These are phyloP conservation scores for Trematocara stigmaticum DNA, from an alignment of 2,113 vertebrate species.

Conservation along the genomic window DNA sequence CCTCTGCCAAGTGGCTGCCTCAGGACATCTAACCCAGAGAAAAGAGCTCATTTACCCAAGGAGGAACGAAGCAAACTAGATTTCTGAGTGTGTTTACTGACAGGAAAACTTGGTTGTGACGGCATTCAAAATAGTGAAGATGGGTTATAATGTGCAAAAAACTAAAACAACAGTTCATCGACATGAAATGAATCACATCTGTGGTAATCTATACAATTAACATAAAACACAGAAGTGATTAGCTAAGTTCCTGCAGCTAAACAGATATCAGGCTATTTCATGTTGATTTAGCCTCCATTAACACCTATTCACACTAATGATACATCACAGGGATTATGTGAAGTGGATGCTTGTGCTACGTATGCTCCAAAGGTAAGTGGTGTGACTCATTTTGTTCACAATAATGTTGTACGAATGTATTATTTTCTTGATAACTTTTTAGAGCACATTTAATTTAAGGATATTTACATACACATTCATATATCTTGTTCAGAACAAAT, in stretches of 20 bases:
- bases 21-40: conserved; percentile 82
- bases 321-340: conserved; percentile 20
- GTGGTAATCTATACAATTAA: background rate
- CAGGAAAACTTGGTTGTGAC: conserved; percentile 37
- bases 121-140: background rate
- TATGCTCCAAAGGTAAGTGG: conserved; percentile 43
- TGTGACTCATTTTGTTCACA: background rate
- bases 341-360: conserved; percentile 14
- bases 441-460: background rate
- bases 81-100: conserved; percentile 49
- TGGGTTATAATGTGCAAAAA: background rate
- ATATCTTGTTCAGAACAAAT: background rate
- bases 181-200: background rate
- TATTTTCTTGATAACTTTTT: background rate
- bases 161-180: background rate
- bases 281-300: conserved; percentile 34
- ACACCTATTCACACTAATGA: conserved; percentile 21
- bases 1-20: conserved; percentile 74
- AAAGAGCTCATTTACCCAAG: conserved; percentile 75
- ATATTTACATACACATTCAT: background rate
- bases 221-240: background rate
- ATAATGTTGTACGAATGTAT: background rate
- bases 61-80: conserved; percentile 69
- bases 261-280: background rate
- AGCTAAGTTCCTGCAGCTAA: background rate